A percentile compares a stretch with the other conserved stretches of the same genome.
Conservation (phyloP, 2,888 invertebrate species). For the Minunthozetes semirufus region DNA sequence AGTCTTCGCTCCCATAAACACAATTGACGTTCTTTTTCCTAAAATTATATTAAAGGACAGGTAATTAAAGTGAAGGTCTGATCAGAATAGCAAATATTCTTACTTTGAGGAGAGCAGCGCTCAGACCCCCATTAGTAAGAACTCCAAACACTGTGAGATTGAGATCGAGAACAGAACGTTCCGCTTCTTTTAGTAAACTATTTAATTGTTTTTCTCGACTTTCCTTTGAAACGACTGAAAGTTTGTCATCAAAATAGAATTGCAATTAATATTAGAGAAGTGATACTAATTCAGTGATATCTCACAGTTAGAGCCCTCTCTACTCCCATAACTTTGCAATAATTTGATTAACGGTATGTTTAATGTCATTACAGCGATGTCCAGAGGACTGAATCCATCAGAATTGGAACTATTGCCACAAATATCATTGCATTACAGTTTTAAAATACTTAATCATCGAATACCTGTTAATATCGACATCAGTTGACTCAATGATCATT, state of each 20-base stretch:
- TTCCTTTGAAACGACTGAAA: constrained; percentile 39
- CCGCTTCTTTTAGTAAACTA: constrained; percentile 45
- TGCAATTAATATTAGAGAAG: constrained; percentile 36
- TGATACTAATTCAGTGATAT: constrained; percentile 37
- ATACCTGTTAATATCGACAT: constrained; percentile 89
- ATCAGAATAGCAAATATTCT: background rate
- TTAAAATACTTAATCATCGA: constrained; percentile 32
- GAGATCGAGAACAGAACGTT: constrained; percentile 40
- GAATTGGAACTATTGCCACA: constrained; percentile 64
- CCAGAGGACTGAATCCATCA: constrained; percentile 80
- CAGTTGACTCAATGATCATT: constrained; percentile 81
- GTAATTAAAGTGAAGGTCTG: background rate
- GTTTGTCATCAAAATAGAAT: background rate
- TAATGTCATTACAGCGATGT: constrained; percentile 84
- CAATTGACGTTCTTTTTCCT: constrained; percentile 51
- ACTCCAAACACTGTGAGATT: constrained; percentile 30
- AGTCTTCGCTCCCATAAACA: constrained; percentile 80
- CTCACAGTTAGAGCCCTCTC: constrained; percentile 51
- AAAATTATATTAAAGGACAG: constrained; percentile 16
- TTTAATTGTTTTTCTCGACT: constrained; percentile 46
- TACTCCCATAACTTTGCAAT: constrained; percentile 62
- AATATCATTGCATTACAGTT: background rate
- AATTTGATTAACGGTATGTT: constrained; percentile 81
- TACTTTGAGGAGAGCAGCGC: constrained; percentile 42
- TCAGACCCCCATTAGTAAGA: constrained; percentile 41